Conservation (phyloP, 1,140 invertebrate species). For the Zaprionus kolodkinae region DNA sequence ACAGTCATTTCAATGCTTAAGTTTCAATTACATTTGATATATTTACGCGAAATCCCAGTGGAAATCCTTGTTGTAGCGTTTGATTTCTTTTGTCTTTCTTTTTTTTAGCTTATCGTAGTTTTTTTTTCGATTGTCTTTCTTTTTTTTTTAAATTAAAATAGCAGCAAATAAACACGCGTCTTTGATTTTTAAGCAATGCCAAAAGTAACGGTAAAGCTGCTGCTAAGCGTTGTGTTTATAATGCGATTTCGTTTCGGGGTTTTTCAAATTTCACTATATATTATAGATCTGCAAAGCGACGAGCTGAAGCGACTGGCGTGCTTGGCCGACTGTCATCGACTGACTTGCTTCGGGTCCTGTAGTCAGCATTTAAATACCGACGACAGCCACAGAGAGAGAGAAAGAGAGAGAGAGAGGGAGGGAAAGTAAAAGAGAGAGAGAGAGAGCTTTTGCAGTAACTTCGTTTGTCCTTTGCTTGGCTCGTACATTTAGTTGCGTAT, state of each 20-base stretch:
- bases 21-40: slow-evolving; percentile 12
- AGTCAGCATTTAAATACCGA: slow-evolving; percentile 53
- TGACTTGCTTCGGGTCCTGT: slow-evolving; percentile 52
- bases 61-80: not conserved
- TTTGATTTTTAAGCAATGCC: slow-evolving; percentile 8
- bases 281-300: slow-evolving; percentile 2
- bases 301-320: slow-evolving; percentile 69
- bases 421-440: not conserved
- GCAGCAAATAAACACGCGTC: slow-evolving; percentile 10
- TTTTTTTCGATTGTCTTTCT: not conserved
- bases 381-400: slow-evolving; percentile 24
- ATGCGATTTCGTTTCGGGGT: not conserved
- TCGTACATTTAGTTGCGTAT: slow-evolving; percentile 37
- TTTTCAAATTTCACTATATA: slow-evolving; percentile 1
- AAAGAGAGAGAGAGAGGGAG: slow-evolving; percentile 14
- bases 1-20: not conserved
- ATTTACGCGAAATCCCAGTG: not conserved
- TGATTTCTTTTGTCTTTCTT: not conserved
- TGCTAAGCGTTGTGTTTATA: slow-evolving; percentile 41
- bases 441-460: slow-evolving; percentile 59
- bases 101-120: too few species aligned
- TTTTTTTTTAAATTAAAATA: slow-evolving; percentile 3
- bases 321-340: slow-evolving; percentile 84
- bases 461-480: slow-evolving; percentile 40
- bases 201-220: slow-evolving; percentile 8